Evolutionary conservation across 2,888 invertebrate genomes (phyloP).

Genomic region (Sarcophaga subvicina): DNA sequence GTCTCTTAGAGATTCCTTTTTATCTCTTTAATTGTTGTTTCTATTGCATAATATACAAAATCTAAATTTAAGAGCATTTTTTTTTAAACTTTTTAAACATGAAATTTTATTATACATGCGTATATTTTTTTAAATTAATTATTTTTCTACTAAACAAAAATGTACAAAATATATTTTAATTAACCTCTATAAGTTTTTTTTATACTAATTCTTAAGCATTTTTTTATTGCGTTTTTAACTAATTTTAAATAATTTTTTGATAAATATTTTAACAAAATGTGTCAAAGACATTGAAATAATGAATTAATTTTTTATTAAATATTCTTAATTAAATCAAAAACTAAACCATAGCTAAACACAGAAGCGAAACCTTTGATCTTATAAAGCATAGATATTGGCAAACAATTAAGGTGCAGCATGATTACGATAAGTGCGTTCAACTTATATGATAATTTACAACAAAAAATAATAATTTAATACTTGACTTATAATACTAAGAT

Average conservation of each 20-base stretch:
- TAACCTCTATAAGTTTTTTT: constrained; percentile 52
- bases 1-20: constrained; percentile 13
- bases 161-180: constrained; percentile 72
- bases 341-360: too few relatives aligned
- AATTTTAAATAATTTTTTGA: constrained; percentile 26
- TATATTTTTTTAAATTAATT: not conserved
- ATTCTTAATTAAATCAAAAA: too few relatives aligned
- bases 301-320: too few relatives aligned
- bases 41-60: not conserved
- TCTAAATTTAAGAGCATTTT: not conserved
- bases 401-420: too few relatives aligned
- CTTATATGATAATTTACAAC: too few relatives aligned
- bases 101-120: not conserved
- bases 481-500: too few relatives aligned
- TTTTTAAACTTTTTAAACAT: not conserved
- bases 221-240: constrained; percentile 41
- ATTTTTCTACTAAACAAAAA: constrained; percentile 68
- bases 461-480: too few relatives aligned
- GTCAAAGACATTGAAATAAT: too few relatives aligned
- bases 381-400: too few relatives aligned
- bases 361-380: too few relatives aligned
- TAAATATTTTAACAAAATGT: too few relatives aligned
- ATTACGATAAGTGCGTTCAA: too few relatives aligned
- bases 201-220: constrained; percentile 61
- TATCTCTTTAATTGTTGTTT: constrained; percentile 35